These are phyloP conservation scores for Micromys minutus DNA, from an alignment of 2,113 vertebrate genomes.

Conservation along the genomic window DNA sequence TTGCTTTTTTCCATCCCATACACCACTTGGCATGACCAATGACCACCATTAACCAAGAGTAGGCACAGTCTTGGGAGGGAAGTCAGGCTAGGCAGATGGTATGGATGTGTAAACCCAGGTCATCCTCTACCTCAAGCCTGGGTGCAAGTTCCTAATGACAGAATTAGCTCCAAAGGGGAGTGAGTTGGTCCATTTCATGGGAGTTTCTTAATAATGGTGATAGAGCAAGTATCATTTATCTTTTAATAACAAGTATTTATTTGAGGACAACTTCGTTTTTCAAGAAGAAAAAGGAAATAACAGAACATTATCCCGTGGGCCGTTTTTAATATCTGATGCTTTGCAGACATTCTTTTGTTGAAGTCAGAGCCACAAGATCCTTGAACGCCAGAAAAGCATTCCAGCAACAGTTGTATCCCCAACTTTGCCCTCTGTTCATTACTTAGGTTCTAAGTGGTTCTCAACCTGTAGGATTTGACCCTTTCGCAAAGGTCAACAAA, in stretches of 20 bases:
- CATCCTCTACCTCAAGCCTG: neutral
- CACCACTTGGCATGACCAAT: neutral
- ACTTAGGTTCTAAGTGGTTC: neutral
- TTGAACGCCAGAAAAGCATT: neutral
- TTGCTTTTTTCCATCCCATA: neutral
- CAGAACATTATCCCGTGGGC: neutral
- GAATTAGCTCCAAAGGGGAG: neutral
- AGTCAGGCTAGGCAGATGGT: neutral
- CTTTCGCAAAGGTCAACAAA: neutral
- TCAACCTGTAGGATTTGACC: neutral
- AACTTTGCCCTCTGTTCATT: neutral
- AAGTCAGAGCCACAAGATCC: neutral
- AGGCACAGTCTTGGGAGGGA: neutral
- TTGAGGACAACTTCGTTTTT: neutral
- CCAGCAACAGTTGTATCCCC: neutral
- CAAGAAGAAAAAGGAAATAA: neutral
- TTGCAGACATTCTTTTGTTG: neutral
- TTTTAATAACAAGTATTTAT: neutral
- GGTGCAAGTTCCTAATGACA: neutral
- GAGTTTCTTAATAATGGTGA: neutral
- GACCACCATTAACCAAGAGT: neutral
- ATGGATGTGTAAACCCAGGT: neutral
- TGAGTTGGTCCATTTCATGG: neutral
- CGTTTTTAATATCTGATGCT: neutral
- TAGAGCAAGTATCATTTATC: neutral